A percentile compares a stretch with the other conserved stretches of the same genome.
These are phyloP conservation scores for Melitaea athalia DNA, from an alignment of 2,888 invertebrate genomes.

Conservation along the genomic window DNA sequence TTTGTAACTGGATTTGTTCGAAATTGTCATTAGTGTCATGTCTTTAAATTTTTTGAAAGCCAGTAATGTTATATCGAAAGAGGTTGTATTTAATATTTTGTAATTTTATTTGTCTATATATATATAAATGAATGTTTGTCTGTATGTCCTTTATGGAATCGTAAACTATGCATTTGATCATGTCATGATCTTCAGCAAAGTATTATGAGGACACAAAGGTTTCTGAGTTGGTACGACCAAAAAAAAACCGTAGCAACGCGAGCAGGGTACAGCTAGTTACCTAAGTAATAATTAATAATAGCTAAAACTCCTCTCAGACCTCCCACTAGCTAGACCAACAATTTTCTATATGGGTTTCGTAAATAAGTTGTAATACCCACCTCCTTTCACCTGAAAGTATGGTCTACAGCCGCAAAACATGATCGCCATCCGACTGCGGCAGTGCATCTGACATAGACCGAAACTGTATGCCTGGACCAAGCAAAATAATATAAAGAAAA, in stretches of 20 bases:
- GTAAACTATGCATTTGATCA: too few species aligned
- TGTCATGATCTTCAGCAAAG: too few species aligned
- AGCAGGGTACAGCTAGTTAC: too few species aligned
- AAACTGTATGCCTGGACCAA: conserved; percentile 75
- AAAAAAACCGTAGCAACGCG: too few species aligned
- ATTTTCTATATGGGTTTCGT: not conserved
- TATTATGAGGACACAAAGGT: too few species aligned
- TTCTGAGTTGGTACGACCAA: too few species aligned
- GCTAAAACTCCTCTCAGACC: too few species aligned
- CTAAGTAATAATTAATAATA: too few species aligned
- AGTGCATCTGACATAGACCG: conserved; percentile 80
- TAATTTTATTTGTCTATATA: not conserved
- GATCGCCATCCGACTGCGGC: conserved; percentile 73
- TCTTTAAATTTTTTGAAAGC: not conserved
- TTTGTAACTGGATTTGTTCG: not conserved
- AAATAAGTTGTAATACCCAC: conserved; percentile 18
- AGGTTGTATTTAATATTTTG: not conserved
- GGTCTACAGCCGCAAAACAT: conserved; percentile 81
- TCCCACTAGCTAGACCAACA: too few species aligned
- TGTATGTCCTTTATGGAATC: too few species aligned
- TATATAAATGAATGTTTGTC: too few species aligned
- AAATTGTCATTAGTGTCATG: not conserved
- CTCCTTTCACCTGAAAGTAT: conserved; percentile 65
- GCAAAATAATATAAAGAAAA: not conserved
- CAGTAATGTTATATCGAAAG: not conserved